These are phyloP conservation scores for Petrolisthes cinctipes DNA, from an alignment of 2,888 invertebrate species.

Conservation along the genomic window DNA sequence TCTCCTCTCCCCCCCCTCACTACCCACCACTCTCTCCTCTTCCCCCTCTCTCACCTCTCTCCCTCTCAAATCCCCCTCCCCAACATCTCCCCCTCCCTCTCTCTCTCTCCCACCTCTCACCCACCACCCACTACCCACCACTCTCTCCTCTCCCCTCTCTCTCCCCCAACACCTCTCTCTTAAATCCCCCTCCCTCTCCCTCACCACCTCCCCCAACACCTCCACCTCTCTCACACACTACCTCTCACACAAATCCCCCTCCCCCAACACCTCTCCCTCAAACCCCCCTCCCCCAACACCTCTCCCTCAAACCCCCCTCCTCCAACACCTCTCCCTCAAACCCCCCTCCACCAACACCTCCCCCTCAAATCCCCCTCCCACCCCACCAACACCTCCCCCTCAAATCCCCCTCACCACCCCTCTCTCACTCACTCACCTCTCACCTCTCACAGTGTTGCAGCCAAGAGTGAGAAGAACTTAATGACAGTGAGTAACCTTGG, in stretches of 20 bases:
- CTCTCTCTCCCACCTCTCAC: not conserved
- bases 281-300: not conserved
- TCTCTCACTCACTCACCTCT: not conserved
- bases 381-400: not conserved
- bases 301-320: not conserved
- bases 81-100: too few relatives aligned
- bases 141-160: not conserved
- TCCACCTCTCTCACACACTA: not conserved
- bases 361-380: not conserved
- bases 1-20: not conserved
- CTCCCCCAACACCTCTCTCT: not conserved
- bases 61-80: not conserved
- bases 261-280: not conserved
- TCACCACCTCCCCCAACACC: not conserved
- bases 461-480: conserved; percentile 87
- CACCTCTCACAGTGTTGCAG: conserved; percentile 78
- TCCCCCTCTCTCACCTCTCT: not conserved
- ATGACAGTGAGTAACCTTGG: conserved; percentile 98
- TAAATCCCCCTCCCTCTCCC: not conserved
- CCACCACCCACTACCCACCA: not conserved
- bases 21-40: not conserved
- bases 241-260: not conserved
- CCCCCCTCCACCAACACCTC: not conserved
- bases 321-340: not conserved
- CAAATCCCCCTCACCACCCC: not conserved